Base-by-base conservation (phyloP, 2,888 invertebrate species). In the Mythimna vitellina region DNA sequence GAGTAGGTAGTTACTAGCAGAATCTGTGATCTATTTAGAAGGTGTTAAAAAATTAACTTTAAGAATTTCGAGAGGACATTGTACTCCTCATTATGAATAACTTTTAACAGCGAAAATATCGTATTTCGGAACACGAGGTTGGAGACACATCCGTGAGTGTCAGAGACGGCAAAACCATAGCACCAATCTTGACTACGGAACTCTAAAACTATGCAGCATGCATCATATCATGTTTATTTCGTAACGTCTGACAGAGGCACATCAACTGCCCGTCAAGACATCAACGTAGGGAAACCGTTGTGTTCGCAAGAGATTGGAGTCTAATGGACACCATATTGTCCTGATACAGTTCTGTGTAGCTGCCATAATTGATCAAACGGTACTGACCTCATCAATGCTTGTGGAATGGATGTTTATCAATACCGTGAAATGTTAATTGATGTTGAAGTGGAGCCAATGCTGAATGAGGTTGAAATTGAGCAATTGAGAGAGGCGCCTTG, bases 391-490 rank as follows among this genome's bases (percentile, higher is more conserved):
- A 20, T 57, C 10, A 67, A 56, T 67, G 38, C 14, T 7, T 22
- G 22, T 38, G 32, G 29, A 49, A 38, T 12, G 5, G 12, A 42
- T 63, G 29, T 62, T 65, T 57, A 54, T 65, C 17, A 51, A 54
- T 73, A 54, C 25, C 1, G 32, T 58, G 54, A 61, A 71, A n/a
- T 69, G 22, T 38, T 58, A 79, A 75, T 75, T 73, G 42, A 29
- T 12, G 29, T 70, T 70, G 57, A 79, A 58, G 46, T 63, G 63
- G 73, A 49, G 62, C 57, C 60, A 74, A 80, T 73, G 46, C 6
- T 53, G 12, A 73, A 57, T 57, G 25, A 42, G 32, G 53, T 46
- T 6, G 76, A 35, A 66, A 22, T 73, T 38, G 35, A 71, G 22
- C 53, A 60, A 74, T 60, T 74, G 60, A 9, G 20, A 60, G 3